Evolutionary conservation across 2,797 vertebrate species (phyloP).

Genomic region (Distichodus sexfasciatus): DNA sequence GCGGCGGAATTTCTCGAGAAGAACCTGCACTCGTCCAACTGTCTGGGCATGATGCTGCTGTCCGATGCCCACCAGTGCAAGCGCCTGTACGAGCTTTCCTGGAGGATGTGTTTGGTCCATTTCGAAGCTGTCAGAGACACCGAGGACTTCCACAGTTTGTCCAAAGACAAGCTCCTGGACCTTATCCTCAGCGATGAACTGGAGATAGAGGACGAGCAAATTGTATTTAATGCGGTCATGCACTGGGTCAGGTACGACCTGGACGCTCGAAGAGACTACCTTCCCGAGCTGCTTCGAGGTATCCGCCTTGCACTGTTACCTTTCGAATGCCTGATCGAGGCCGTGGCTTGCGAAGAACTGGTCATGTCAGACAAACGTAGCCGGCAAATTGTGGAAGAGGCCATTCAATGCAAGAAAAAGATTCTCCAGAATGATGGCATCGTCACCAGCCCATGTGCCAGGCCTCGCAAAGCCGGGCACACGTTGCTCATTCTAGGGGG

Average conservation of each 20-base stretch:
- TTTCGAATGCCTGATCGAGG: slow-evolving; percentile 83
- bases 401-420: slow-evolving; percentile 86
- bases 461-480: slow-evolving; percentile 90
- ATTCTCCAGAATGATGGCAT: slow-evolving; percentile 88
- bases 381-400: slow-evolving; percentile 84
- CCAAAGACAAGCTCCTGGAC: slow-evolving; percentile 87
- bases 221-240: slow-evolving; percentile 86
- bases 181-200: slow-evolving; percentile 92
- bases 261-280: slow-evolving; percentile 75
- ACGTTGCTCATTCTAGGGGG: slow-evolving; percentile 90
- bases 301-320: slow-evolving; percentile 89
- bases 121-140: slow-evolving; percentile 85
- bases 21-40: slow-evolving; percentile 89
- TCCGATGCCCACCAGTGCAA: slow-evolving; percentile 94
- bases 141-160: slow-evolving; percentile 87
- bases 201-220: slow-evolving; percentile 90
- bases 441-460: slow-evolving; percentile 87
- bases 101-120: slow-evolving; percentile 92
- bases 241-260: slow-evolving; percentile 86
- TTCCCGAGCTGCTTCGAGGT: slow-evolving; percentile 83
- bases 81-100: slow-evolving; percentile 85
- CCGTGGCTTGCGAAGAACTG: slow-evolving; percentile 83
- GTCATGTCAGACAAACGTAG: slow-evolving; percentile 84
- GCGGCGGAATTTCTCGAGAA: slow-evolving; percentile 91
- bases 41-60: slow-evolving; percentile 91